Evolutionary conservation across 2,888 invertebrate species (phyloP).

Genomic region (Lymantria dispar): DNA sequence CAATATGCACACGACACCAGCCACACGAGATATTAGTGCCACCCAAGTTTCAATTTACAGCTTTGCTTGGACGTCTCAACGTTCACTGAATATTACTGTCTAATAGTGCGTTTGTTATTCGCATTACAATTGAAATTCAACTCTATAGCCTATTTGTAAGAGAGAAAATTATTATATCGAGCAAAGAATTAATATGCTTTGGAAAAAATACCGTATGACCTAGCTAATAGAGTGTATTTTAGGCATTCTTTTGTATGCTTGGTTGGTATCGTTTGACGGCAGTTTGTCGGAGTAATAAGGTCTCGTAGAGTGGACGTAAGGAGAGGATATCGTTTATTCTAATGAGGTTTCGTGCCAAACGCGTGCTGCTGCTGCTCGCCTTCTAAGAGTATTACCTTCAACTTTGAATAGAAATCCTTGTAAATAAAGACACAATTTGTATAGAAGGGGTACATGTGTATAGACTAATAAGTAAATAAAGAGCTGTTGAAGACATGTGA

Average conservation of each 20-base stretch:
- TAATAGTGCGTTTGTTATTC: slow-evolving; percentile 63
- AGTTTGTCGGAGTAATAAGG: slow-evolving; percentile 81
- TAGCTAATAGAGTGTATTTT: slow-evolving; percentile 42
- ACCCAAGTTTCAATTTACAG: slow-evolving; percentile 71
- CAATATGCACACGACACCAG: slow-evolving; percentile 34
- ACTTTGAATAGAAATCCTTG: slow-evolving; percentile 34
- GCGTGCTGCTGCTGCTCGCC: slow-evolving; percentile 51
- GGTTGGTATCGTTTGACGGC: slow-evolving; percentile 72
- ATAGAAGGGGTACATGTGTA: not conserved
- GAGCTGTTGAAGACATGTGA: too few relatives aligned
- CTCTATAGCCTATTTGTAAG: slow-evolving; percentile 46
- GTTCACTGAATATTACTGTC: slow-evolving; percentile 58
- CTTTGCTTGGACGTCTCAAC: slow-evolving; percentile 69
- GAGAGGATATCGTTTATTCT: slow-evolving; percentile 82
- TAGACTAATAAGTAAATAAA: too few relatives aligned
- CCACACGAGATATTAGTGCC: slow-evolving; percentile 57
- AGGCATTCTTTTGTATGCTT: slow-evolving; percentile 23
- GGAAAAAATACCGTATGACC: slow-evolving; percentile 42
- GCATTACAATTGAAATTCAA: slow-evolving; percentile 45
- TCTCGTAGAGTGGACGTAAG: slow-evolving; percentile 79
- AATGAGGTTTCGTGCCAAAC: slow-evolving; percentile 70
- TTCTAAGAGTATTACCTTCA: slow-evolving; percentile 35
- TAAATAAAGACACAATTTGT: slow-evolving; percentile 29
- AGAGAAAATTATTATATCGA: slow-evolving; percentile 41
- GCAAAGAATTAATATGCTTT: slow-evolving; percentile 14